A percentile compares a stretch with the other conserved stretches of the same genome.
Conservation (phyloP, 2,888 invertebrate genomes). For the Polymixis lichenea region DNA sequence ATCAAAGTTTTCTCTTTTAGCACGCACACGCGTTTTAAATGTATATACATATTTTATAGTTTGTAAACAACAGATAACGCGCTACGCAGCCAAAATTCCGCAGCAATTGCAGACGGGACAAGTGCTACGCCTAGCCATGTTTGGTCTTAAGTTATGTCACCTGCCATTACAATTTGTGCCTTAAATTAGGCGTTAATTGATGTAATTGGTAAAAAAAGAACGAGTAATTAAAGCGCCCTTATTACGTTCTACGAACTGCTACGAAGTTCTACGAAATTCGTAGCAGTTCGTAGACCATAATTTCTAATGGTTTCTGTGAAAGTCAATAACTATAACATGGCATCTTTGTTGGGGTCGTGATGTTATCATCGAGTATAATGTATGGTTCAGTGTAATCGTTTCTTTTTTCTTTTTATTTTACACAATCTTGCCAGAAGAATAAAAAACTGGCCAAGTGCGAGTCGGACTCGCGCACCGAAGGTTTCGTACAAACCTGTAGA, state of each 20-base stretch:
- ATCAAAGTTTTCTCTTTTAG: neutral
- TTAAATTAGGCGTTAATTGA: constrained; percentile 6
- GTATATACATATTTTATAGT: neutral
- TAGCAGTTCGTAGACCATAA: constrained; percentile 58
- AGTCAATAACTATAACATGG: constrained; percentile 19
- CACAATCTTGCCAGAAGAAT: neutral
- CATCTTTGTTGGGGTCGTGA: neutral
- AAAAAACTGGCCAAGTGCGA: too few relatives aligned
- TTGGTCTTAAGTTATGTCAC: neutral
- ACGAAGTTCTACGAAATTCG: constrained; percentile 61
- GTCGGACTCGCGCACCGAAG: too few relatives aligned
- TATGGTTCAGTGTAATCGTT: neutral
- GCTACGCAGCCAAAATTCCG: constrained; percentile 26
- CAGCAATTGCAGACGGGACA: neutral
- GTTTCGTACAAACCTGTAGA: too few relatives aligned
- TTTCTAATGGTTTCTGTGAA: constrained; percentile 38
- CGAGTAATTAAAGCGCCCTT: constrained; percentile 20
- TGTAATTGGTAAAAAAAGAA: constrained; percentile 11
- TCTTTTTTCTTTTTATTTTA: neutral
- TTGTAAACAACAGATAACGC: neutral
- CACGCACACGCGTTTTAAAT: neutral
- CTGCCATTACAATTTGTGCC: neutral
- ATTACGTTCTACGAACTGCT: constrained; percentile 47
- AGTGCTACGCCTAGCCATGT: neutral
- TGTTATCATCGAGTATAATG: neutral